A percentile compares a stretch with the other conserved stretches of the same genome.
Conservation (phyloP, 2,113 vertebrate species). For the Phaethornis superciliosus region DNA sequence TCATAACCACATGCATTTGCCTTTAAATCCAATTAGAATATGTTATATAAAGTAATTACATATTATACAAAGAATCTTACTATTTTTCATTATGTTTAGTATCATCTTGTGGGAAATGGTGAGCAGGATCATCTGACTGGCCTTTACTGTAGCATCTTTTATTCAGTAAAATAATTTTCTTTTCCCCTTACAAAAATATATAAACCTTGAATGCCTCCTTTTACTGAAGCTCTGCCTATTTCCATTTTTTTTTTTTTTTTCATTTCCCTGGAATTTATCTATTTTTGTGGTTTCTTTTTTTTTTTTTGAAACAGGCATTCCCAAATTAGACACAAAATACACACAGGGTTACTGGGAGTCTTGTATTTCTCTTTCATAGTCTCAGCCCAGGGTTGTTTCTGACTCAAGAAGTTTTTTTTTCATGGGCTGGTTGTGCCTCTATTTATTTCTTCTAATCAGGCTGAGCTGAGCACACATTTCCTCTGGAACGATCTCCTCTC, state of each 20-base stretch:
- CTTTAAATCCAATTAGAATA: neutral
- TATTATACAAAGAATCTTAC: neutral
- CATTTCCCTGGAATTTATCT: neutral
- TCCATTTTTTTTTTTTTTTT: neutral
- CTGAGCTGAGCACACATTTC: conserved; percentile 30
- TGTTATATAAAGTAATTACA: neutral
- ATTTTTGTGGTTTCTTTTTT: neutral
- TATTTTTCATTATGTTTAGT: neutral
- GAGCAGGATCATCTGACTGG: neutral
- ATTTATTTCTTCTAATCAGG: conserved; percentile 69
- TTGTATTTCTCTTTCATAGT: neutral
- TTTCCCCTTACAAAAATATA: neutral
- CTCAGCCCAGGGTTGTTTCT: neutral
- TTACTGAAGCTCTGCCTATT: neutral
- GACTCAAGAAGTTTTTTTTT: conserved; percentile 34
- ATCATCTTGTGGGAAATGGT: neutral
- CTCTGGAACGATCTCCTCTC: conserved; percentile 24
- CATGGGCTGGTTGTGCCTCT: conserved; percentile 47
- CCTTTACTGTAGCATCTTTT: neutral
- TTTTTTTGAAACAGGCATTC: neutral
- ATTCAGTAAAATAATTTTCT: neutral
- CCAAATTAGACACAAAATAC: neutral
- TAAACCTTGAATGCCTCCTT: neutral
- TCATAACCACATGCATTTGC: neutral
- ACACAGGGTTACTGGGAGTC: neutral